Evolutionary conservation across 2,113 vertebrate species (phyloP).

Genomic region (Muntiacus reevesi): DNA sequence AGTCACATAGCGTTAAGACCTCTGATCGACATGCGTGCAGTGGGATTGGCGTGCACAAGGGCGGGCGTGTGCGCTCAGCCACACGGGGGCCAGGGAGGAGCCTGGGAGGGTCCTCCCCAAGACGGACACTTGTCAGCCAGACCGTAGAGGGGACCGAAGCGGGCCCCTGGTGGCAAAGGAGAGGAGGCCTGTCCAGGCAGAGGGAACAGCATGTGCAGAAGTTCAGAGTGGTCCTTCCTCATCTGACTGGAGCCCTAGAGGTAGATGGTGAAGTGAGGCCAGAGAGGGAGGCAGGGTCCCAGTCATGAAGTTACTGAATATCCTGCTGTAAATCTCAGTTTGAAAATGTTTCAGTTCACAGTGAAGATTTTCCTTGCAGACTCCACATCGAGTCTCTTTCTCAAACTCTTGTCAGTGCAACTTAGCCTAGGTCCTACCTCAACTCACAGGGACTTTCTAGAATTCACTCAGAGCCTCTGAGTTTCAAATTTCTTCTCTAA

Average conservation of each 20-base stretch:
- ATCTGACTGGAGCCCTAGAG: accelerated
- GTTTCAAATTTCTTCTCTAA: background rate
- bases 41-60: background rate
- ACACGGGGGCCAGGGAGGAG: background rate
- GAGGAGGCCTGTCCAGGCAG: background rate
- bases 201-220: background rate
- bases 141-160: background rate
- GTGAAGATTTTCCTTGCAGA: background rate
- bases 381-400: background rate
- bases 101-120: background rate
- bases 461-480: conserved; percentile 6
- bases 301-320: background rate
- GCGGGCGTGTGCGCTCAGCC: background rate
- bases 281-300: background rate
- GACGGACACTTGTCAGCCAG: background rate
- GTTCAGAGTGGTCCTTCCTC: background rate
- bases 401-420: background rate
- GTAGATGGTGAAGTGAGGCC: background rate
- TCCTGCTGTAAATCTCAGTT: background rate
- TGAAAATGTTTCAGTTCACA: background rate
- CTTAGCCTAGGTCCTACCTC: background rate
- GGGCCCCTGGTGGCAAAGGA: background rate
- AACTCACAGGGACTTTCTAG: background rate
- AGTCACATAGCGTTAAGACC: background rate
- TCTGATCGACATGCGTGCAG: too few relatives aligned